Percentiles rank a stretch among this genome's conserved stretches.
Conservation (phyloP, 2,113 vertebrate species). For the Platichthys flesus region DNA sequence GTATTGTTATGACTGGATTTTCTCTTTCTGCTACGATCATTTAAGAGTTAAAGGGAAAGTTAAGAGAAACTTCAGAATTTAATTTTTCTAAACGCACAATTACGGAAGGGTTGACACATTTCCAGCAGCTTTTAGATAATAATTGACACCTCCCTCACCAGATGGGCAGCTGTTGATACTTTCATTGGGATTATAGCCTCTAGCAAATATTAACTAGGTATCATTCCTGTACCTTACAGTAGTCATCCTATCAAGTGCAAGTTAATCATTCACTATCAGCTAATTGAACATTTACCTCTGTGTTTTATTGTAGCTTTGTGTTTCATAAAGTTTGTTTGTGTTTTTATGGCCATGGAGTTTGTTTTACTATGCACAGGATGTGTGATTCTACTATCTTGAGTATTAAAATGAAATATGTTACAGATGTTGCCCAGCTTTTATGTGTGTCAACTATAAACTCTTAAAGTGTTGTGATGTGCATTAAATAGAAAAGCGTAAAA, state of each 20-base stretch:
- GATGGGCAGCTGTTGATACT: not conserved
- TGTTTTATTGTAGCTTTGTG: constrained; percentile 49
- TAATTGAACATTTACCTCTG: constrained; percentile 8
- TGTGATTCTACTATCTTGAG: constrained; percentile 42
- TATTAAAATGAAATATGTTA: constrained; percentile 46
- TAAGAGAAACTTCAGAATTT: not conserved
- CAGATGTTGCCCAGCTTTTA: constrained; percentile 54
- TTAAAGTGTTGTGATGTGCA: constrained; percentile 11
- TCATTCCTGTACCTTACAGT: not conserved
- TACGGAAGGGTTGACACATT: not conserved
- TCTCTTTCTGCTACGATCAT: constrained; percentile 1
- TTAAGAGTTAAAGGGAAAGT: not conserved
- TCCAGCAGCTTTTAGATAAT: constrained; percentile 6
- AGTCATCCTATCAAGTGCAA: not conserved
- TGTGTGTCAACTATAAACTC: constrained; percentile 27
- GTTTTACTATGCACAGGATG: constrained; percentile 53
- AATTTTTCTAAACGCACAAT: not conserved
- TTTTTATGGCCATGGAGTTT: constrained; percentile 8
- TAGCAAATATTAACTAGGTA: not conserved
- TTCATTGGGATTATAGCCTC: not conserved
- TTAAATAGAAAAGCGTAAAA: not conserved
- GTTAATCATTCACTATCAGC: constrained; percentile 3
- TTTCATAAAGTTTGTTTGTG: constrained; percentile 27
- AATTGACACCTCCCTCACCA: not conserved
- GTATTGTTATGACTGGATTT: constrained; percentile 20